phyloP scores from a whole-genome alignment of 2,113 vertebrate species.

The Salvelinus namaycush region DNA sequence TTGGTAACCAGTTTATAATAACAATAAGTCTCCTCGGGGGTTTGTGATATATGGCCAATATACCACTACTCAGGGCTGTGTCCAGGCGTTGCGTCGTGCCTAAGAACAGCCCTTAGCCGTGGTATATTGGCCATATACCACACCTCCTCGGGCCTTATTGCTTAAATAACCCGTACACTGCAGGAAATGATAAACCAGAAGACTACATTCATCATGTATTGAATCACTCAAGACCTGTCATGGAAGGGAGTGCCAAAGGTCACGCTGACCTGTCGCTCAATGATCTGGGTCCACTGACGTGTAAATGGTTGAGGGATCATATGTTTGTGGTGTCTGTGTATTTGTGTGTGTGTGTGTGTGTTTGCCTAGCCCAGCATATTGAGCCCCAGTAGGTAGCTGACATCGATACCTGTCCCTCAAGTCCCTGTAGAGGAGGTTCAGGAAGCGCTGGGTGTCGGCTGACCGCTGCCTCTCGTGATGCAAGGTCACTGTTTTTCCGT shows the following conservation, averaged over 20 bases:
- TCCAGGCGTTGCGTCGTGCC: too few species aligned
- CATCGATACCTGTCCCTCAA: not conserved
- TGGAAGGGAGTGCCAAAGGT: not conserved
- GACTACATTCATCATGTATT: not conserved
- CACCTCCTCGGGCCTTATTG: too few species aligned
- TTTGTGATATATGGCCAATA: too few species aligned
- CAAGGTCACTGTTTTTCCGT: slow-evolving; percentile 46
- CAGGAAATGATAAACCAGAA: too few species aligned
- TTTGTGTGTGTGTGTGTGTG: slow-evolving; percentile 5
- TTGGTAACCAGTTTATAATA: too few species aligned
- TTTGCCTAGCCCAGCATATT: not conserved
- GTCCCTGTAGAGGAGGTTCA: not conserved
- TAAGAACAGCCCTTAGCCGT: too few species aligned
- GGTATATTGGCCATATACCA: too few species aligned
- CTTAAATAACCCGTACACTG: too few species aligned
- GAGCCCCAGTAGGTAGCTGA: not conserved
- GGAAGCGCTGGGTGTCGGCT: not conserved
- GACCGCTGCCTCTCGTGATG: slow-evolving; percentile 8
- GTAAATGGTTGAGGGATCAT: not conserved
- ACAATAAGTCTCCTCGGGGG: too few species aligned
- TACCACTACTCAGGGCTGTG: too few species aligned
- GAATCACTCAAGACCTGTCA: not conserved
- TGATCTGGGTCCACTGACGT: not conserved
- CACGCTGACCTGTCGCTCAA: not conserved
- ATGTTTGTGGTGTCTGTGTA: not conserved